A percentile compares a stretch with the other conserved stretches of the same genome.
These are phyloP conservation scores for Polydrusus cervinus DNA, from an alignment of 2,888 invertebrate species.

Conservation along the genomic window DNA sequence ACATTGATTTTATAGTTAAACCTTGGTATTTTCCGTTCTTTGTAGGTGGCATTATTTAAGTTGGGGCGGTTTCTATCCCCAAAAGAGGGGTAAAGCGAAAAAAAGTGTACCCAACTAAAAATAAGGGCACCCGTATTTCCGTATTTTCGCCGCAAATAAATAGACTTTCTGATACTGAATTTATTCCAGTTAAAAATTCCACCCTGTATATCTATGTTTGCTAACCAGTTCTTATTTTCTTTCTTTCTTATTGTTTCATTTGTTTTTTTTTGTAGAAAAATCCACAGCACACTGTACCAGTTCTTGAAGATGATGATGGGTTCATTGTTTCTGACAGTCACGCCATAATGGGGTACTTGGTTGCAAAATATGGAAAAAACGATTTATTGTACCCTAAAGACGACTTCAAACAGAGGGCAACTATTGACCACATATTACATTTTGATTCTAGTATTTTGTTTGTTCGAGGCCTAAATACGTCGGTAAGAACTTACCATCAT, in stretches of 20 bases:
- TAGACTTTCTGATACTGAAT: too few species aligned
- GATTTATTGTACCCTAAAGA: slow-evolving; percentile 74
- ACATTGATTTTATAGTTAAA: too few species aligned
- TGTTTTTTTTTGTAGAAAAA: slow-evolving; percentile 43
- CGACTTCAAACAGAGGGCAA: slow-evolving; percentile 72
- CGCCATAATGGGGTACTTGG: slow-evolving; percentile 71
- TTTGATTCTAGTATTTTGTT: slow-evolving; percentile 74
- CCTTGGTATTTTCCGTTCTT: too few species aligned
- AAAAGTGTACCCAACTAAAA: too few species aligned
- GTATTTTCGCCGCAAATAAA: too few species aligned
- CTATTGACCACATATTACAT: slow-evolving; percentile 73
- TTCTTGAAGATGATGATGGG: slow-evolving; percentile 72
- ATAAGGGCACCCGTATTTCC: too few species aligned
- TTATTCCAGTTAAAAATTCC: too few species aligned
- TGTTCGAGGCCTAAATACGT: slow-evolving; percentile 58
- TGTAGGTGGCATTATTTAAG: too few species aligned
- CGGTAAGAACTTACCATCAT: slow-evolving; percentile 43
- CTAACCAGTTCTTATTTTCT: too few species aligned
- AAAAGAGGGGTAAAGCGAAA: too few species aligned
- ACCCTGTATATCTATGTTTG: too few species aligned
- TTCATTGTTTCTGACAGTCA: slow-evolving; percentile 69
- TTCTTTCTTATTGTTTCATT: neutral
- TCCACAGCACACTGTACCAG: slow-evolving; percentile 74
- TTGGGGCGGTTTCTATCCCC: too few species aligned
- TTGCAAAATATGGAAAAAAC: slow-evolving; percentile 72